Evolutionary conservation across 2,888 invertebrate genomes (phyloP).

Genomic region (Protonemura montana): DNA sequence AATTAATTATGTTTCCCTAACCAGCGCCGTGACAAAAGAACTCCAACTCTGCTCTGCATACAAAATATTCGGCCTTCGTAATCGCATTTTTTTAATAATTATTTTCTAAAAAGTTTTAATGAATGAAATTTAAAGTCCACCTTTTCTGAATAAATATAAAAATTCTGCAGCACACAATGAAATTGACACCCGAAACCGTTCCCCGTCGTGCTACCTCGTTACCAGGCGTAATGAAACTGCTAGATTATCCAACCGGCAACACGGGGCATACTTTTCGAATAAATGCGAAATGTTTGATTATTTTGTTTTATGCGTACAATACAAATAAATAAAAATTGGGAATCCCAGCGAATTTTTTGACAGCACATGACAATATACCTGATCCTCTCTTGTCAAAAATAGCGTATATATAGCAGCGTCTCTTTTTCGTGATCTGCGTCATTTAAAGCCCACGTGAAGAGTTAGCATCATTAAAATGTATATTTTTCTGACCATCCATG

Average conservation of each 20-base stretch:
- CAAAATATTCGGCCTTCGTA: conserved; percentile 43
- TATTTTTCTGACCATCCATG: conserved; percentile 15
- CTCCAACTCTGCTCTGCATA: conserved; percentile 41
- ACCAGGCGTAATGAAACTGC: conserved; percentile 1
- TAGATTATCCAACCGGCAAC: neutral
- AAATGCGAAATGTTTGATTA: neutral
- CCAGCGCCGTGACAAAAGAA: conserved; percentile 30
- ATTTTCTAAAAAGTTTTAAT: conserved; percentile 39
- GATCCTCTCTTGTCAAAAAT: neutral
- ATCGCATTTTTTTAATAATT: conserved; percentile 45
- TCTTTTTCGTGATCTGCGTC: neutral
- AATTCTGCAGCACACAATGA: conserved; percentile 20
- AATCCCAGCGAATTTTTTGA: neutral
- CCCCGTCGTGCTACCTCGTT: neutral
- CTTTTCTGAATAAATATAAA: conserved; percentile 31
- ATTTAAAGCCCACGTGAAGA: conserved; percentile 21
- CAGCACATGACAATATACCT: neutral
- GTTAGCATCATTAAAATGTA: conserved; percentile 29
- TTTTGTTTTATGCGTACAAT: neutral
- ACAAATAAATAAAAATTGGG: neutral
- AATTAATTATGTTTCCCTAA: conserved; percentile 26
- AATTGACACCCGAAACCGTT: conserved; percentile 14
- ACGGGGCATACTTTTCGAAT: neutral
- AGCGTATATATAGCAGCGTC: neutral
- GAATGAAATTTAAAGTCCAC: conserved; percentile 41